Percentiles rank a stretch among this genome's conserved stretches.
Evolutionary conservation across 2,888 invertebrate species (phyloP).

Genomic region (Hyposoter didymator): DNA sequence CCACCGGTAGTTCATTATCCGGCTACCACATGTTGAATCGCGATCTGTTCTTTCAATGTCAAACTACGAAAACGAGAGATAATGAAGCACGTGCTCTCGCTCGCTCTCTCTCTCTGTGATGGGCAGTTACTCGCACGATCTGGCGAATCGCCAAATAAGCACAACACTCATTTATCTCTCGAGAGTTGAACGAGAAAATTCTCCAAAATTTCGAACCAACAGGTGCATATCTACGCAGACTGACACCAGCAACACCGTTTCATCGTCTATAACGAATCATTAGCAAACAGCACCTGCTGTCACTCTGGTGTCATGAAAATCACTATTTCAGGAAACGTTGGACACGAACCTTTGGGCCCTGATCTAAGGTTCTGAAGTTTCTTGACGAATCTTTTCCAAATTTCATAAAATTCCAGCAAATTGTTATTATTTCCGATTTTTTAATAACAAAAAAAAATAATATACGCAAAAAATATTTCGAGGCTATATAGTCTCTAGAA

Average conservation of each 20-base stretch:
- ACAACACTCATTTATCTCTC: constrained; percentile 1
- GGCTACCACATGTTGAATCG: constrained; percentile 49
- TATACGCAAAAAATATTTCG: background rate
- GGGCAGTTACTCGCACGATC: background rate
- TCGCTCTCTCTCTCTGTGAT: too few relatives aligned
- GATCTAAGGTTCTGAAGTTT: background rate
- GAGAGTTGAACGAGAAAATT: constrained; percentile 16
- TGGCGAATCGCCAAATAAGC: constrained; percentile 47
- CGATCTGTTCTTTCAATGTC: constrained; percentile 38
- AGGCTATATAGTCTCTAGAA: background rate
- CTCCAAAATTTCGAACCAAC: background rate
- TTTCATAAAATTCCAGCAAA: background rate
- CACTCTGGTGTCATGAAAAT: background rate
- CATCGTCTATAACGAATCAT: background rate
- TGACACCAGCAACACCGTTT: too few relatives aligned
- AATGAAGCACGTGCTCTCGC: constrained; percentile 24
- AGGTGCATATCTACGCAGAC: background rate
- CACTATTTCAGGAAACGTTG: background rate
- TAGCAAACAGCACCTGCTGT: background rate
- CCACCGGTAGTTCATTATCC: constrained; percentile 57
- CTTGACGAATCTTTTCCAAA: background rate
- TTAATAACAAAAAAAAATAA: background rate
- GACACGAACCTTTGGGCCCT: background rate
- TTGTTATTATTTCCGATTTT: background rate
- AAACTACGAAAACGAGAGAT: constrained; percentile 9